Base-by-base conservation (phyloP, 2,797 vertebrate genomes). In the Cuniculus paca region DNA sequence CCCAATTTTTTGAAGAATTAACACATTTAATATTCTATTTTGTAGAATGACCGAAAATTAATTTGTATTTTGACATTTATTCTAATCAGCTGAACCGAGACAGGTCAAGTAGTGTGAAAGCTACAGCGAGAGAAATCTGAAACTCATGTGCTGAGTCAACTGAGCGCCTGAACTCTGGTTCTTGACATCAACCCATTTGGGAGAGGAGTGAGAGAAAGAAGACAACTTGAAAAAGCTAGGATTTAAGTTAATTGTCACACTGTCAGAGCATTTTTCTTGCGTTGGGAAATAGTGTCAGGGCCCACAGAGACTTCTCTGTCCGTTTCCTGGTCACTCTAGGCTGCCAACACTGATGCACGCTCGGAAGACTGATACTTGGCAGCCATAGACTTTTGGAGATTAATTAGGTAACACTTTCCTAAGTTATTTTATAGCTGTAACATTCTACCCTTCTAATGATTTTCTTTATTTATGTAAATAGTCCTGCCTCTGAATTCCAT, bases 161-260 rank as follows among this genome's bases (percentile, higher is more conserved):
- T 54, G 72, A 72, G 20, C n/a, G 39, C 19, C 2, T 39, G 45
- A 63, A 36, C 68, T 80, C 68, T 56, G 63, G 11, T 63, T 84
- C 61, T 92, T 88, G 20, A 88, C 7, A 65, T 84, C 36, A 54
- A 81, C 36, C 5, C 36, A 61, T 77, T 48, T 84, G 42, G 36
- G 34, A 94, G 45, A 90, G 61, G 22, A 68, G 28, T 31, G 5
- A 63, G 0, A 31, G 4, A 80, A 42, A 48, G 74, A 72, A 58
- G 22, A 5, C 13, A 39, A 5, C 86, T 90, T 68, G 24, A 89
- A 74, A 48, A 68, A 91, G 3, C 0, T 63, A 5, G 2, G n/a
- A 42, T 93, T 94, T 93, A 95, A 97, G 91, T 95, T 91, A 91
- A 97, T 96, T 97, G 97, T 97, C 87, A 83, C 48, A 91, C 52